A percentile compares a stretch with the other conserved stretches of the same genome.
Evolutionary conservation across 2,888 invertebrate genomes (phyloP).

Genomic region (Phengaris arion): DNA sequence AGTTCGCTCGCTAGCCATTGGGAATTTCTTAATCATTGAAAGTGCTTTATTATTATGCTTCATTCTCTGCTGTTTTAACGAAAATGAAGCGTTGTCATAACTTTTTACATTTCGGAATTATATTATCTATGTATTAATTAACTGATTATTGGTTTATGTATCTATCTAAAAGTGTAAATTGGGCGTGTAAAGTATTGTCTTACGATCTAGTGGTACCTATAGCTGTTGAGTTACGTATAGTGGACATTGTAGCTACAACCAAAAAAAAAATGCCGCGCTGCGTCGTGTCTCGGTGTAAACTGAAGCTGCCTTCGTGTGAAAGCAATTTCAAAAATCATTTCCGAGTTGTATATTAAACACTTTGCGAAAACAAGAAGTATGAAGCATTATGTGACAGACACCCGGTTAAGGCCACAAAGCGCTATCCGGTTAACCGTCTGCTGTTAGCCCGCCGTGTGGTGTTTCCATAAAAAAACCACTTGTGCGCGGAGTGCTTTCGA

Average conservation of each 20-base stretch:
- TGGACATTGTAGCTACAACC: not conserved
- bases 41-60: not conserved
- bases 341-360: not conserved
- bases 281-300: too few species aligned
- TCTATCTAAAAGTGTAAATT: too few species aligned
- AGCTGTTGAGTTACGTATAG: too few species aligned
- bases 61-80: not conserved
- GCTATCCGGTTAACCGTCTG: conserved; percentile 40
- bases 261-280: not conserved
- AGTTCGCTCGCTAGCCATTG: conserved; percentile 10
- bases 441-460: conserved; percentile 37
- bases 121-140: too few species aligned
- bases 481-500: conserved; percentile 34
- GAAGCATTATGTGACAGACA: conserved; percentile 16
- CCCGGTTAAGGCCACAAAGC: conserved; percentile 24
- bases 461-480: conserved; percentile 38
- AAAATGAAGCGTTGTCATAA: not conserved
- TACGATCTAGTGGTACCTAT: too few species aligned
- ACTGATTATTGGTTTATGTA: too few species aligned
- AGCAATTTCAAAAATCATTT: not conserved
- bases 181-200: too few species aligned
- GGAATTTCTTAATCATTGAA: conserved; percentile 5
- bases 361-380: conserved; percentile 6
- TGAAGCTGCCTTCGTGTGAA: not conserved
- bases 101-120: not conserved